Conservation (phyloP, 2,113 vertebrate genomes). For the Mohoua ochrocephala region DNA sequence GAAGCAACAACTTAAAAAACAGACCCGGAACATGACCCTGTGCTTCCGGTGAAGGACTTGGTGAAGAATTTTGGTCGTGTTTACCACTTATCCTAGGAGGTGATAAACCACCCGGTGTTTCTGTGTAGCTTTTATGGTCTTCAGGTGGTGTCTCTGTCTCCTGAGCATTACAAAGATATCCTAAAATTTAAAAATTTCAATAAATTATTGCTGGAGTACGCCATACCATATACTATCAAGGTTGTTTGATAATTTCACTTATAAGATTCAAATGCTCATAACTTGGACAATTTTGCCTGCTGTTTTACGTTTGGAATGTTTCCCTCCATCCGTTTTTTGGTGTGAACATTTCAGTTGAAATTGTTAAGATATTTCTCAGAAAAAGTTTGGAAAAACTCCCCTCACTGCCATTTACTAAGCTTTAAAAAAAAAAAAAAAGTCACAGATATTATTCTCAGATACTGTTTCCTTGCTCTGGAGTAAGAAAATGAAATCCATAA, state of each 20-base stretch:
- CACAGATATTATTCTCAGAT: background rate
- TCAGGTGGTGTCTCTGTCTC: accelerated
- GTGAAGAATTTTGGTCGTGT: accelerated
- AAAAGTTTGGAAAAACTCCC: background rate
- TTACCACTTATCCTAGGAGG: accelerated
- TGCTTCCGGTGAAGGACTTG: accelerated
- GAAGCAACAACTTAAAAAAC: background rate
- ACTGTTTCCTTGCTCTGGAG: background rate
- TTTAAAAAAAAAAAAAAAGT: background rate
- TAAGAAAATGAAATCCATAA: background rate
- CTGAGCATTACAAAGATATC: background rate
- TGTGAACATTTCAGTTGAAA: background rate
- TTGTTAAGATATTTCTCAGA: background rate
- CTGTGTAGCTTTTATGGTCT: accelerated
- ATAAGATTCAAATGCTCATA: background rate
- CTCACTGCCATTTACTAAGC: background rate
- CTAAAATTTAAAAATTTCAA: background rate
- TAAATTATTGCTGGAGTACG: background rate
- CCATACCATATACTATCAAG: background rate
- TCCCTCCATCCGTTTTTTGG: background rate
- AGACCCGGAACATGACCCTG: accelerated
- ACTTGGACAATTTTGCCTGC: background rate
- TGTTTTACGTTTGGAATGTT: background rate
- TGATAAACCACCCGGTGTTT: accelerated
- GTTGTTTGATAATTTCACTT: background rate